Base-by-base conservation (phyloP, 2,113 vertebrate genomes). In the Ranitomeya variabilis region DNA sequence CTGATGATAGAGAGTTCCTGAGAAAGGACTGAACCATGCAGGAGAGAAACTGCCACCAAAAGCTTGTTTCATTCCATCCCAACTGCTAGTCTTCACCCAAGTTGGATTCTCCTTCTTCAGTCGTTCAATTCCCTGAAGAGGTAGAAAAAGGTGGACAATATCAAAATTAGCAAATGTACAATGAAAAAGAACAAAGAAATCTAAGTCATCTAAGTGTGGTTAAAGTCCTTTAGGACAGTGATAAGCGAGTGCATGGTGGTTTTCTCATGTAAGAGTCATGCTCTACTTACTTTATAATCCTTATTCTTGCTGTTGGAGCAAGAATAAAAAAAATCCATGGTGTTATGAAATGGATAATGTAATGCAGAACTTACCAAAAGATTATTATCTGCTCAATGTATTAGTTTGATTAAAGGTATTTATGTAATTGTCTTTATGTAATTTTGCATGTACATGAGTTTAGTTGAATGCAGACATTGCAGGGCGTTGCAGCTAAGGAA, bases 101-200 rank as follows among this genome's bases (percentile, higher is more conserved):
- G 93, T 96, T 6, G 95, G 96, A 4, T 94, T 92, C 92, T 99
- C 95, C 1, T 97, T 95, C 89, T 99, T 97, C 86, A 99, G 95
- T 69, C 96, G 96, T 90, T 99, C 97, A 3, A 99, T 99, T 57
- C 96, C 97, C 98, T 99, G 94, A n/a, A 93, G 90, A 90, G 80
- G 89, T 86, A 91, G 89, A 90, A 18, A 89, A 78, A 73, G 80
- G 18, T 23, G n/a, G 64, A 71, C n/a, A 69, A 59, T 37, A 51
- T 26, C 14, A 51, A 76, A 21, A 21, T 52, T 7, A 76, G 37
- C 37, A 76, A 76, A 74, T 16, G 13, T 5, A 15, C 6, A 7
- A 51, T 19, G 15, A 45, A 19, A 8, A 51, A 45, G 5, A 26
- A 21, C 5, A 10, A 45, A 15, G 16, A 74, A 74, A 74, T 7